Base-by-base conservation (phyloP, 2,113 vertebrate genomes). In the Oncorhynchus kisutch region DNA sequence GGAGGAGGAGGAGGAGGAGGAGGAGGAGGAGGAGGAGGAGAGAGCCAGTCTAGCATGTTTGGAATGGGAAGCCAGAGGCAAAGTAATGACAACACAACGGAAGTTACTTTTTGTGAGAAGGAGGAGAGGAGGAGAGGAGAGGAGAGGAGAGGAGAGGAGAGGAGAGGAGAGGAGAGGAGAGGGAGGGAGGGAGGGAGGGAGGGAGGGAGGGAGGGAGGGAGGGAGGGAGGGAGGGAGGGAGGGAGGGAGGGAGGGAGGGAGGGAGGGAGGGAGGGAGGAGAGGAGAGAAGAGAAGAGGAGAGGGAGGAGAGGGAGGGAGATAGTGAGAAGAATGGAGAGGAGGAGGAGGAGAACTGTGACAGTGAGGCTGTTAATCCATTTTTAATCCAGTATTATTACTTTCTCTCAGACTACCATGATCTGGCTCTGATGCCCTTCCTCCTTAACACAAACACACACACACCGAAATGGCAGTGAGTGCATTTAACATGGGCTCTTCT, bases 371-470 rank as follows among this genome's bases (percentile, higher is more conserved):
- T 70, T 89, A 90, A 89, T 90, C 80, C 78, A 68, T n/a, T 8
- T 16, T 64, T 90, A 88, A 90, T 90, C 85, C 85, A 83, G 57
- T 74, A 74, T 85, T 45, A 85, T 71, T 85, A 72, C 72, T 75
- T 81, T 76, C 67, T 74, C 74, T 71, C 77, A 78, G 25, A 29
- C 54, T 24, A 31, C 66, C 74, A 73, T 67, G 24, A 64, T 70
- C 71, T 80, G 78, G 39, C 22, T 8, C 11, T 51, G 51, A 1
- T 51, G 27, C 27, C n/a, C 31, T 24, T 16, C 39, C 24, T 45
- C 27, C 48, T 31, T 20, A 24, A 34, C 72, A 65, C 71, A 45
- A 31, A 27, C 20, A 27, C 60, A 65, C 62, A 49, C 72, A 75
- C 64, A 62, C 59, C 69, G 70, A 51, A 12, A 71, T 29, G 11